Percentiles rank a stretch among this genome's conserved stretches.
Evolutionary conservation across 1,140 invertebrate genomes (phyloP).

Genomic region (Galleria mellonella): DNA sequence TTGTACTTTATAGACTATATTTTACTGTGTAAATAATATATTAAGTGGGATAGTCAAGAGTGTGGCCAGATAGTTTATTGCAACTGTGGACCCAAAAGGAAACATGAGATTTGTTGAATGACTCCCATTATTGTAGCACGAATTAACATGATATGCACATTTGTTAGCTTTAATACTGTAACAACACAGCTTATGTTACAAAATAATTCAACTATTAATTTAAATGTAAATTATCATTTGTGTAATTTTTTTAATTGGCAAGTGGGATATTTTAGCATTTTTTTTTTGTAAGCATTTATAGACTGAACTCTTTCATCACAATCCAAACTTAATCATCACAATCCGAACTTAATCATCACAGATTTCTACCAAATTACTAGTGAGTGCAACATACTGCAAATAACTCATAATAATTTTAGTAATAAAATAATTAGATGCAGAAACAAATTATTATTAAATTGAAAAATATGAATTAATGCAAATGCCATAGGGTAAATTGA

Average conservation of each 20-base stretch:
- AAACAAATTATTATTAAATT: constrained; percentile 10
- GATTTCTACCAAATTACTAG: constrained; percentile 5
- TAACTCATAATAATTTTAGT: constrained; percentile 23
- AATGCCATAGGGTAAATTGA: constrained; percentile 15
- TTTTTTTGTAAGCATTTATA: constrained; percentile 23
- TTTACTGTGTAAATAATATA: constrained; percentile 58
- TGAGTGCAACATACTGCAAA: constrained; percentile 7
- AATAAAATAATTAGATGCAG: constrained; percentile 30
- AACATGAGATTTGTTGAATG: constrained; percentile 7
- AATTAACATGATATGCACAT: constrained; percentile 59
- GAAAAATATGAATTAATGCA: neutral
- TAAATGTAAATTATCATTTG: constrained; percentile 13
- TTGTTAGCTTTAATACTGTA: constrained; percentile 59
- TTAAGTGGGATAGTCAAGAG: constrained; percentile 24
- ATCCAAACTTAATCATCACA: constrained; percentile 17
- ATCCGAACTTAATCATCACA: constrained; percentile 17
- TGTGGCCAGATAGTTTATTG: constrained; percentile 5
- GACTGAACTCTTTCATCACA: constrained; percentile 28
- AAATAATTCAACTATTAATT: neutral
- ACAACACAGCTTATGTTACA: constrained; percentile 50
- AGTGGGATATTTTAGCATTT: constrained; percentile 20
- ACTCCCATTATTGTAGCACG: constrained; percentile 30
- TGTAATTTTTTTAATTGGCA: constrained; percentile 15
- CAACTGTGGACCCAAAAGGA: constrained; percentile 5
- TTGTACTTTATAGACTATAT: constrained; percentile 57